These are phyloP conservation scores for Platysteira castanea DNA, from an alignment of 2,113 vertebrate species.

Conservation along the genomic window DNA sequence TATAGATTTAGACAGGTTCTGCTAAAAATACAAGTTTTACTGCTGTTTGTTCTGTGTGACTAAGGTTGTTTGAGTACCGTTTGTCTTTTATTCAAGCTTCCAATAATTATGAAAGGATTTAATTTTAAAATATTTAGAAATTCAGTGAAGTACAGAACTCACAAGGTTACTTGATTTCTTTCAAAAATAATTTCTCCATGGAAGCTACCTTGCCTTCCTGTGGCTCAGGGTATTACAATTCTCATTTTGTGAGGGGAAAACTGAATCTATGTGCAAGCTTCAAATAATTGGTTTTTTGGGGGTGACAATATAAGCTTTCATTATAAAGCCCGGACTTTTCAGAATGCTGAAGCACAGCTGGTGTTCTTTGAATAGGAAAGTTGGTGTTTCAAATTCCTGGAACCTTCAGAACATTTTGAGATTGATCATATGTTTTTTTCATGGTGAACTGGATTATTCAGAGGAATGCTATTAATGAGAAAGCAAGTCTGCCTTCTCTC, in stretches of 20 bases:
- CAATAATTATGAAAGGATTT: not conserved
- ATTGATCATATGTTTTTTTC: not conserved
- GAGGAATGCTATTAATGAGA: not conserved
- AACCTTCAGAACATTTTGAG: slow-evolving; percentile 18
- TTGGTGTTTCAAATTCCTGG: slow-evolving; percentile 27
- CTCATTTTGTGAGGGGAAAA: not conserved
- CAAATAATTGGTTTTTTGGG: slow-evolving; percentile 28
- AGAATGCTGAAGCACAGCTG: slow-evolving; percentile 21
- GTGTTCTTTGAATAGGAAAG: slow-evolving; percentile 13
- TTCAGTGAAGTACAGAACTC: not conserved
- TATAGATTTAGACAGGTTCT: not conserved
- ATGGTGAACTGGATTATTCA: slow-evolving; percentile 21
- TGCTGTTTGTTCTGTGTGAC: not conserved
- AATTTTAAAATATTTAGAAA: not conserved
- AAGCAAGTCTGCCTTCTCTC: not conserved
- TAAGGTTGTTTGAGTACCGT: not conserved
- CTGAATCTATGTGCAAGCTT: not conserved
- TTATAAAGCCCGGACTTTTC: slow-evolving; percentile 2
- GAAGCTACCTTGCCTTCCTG: not conserved
- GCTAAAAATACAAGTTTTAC: not conserved
- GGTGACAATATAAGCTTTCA: not conserved
- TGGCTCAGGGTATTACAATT: not conserved
- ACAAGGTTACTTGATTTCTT: not conserved
- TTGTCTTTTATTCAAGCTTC: not conserved
- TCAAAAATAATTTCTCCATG: not conserved